These are phyloP conservation scores for Fragum sueziense DNA, from an alignment of 2,888 invertebrate species.

Conservation along the genomic window DNA sequence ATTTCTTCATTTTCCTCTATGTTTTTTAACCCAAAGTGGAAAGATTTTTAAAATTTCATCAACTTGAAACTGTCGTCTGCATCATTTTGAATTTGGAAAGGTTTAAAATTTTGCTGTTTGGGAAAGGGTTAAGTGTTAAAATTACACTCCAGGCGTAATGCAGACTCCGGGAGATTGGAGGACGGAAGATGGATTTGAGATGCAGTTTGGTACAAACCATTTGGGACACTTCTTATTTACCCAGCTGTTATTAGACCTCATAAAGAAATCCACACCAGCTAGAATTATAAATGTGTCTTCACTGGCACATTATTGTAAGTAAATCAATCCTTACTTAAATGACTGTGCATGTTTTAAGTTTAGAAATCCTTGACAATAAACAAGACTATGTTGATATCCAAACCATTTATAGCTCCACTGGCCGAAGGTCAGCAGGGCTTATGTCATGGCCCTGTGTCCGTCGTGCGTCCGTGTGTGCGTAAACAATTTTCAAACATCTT, in stretches of 20 bases:
- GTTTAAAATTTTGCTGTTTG: no score
- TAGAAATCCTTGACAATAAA: no score
- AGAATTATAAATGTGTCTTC: slow-evolving; percentile 74
- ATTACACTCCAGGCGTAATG: slow-evolving; percentile 64
- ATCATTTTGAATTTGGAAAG: neutral
- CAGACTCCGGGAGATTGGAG: slow-evolving; percentile 56
- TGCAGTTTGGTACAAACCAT: slow-evolving; percentile 74
- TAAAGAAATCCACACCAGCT: slow-evolving; percentile 65
- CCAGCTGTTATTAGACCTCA: slow-evolving; percentile 66
- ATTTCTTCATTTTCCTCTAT: neutral
- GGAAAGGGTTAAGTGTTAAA: no score
- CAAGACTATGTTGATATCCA: no score
- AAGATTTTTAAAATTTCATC: neutral
- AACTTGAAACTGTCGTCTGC: neutral
- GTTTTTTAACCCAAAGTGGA: neutral
- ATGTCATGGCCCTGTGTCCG: no score
- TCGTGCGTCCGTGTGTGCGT: no score
- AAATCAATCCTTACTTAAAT: no score
- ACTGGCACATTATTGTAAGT: no score
- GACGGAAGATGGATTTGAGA: slow-evolving; percentile 73
- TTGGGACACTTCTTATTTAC: slow-evolving; percentile 76
- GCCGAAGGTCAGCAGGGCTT: no score
- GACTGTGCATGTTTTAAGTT: no score
- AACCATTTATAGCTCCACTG: no score
- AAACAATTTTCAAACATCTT: no score